Evolutionary conservation across 2,888 invertebrate species (phyloP).

Genomic region (Helobdella robusta): DNA sequence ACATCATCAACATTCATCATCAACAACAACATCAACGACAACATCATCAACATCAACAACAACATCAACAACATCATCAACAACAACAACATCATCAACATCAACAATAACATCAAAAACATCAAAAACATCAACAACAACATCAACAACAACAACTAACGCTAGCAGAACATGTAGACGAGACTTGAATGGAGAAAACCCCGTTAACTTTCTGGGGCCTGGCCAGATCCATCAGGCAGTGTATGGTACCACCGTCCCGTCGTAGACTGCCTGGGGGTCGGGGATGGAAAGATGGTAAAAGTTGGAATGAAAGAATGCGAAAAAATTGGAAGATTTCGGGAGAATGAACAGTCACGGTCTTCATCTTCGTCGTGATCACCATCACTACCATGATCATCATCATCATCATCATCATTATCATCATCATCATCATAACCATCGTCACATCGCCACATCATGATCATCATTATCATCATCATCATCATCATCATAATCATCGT

Average conservation of each 20-base stretch:
- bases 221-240: slow-evolving; percentile 74
- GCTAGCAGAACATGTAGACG: slow-evolving; percentile 18
- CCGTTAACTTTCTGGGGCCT: slow-evolving; percentile 44
- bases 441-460: not conserved
- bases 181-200: slow-evolving; percentile 8
- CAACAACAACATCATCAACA: too few relatives aligned
- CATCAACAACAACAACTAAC: too few relatives aligned
- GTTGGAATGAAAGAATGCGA: too few relatives aligned
- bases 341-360: too few relatives aligned
- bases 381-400: slow-evolving; percentile 8
- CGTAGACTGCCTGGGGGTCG: slow-evolving; percentile 49
- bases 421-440: slow-evolving; percentile 15
- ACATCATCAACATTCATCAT: too few relatives aligned
- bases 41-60: too few relatives aligned
- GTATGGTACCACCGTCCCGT: slow-evolving; percentile 77
- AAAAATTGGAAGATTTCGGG: too few relatives aligned
- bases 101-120: too few relatives aligned
- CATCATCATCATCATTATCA: slow-evolving; percentile 11
- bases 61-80: too few relatives aligned
- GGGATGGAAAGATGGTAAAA: too few relatives aligned
- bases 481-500: slow-evolving; percentile 1
- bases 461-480: not conserved
- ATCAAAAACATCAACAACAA: too few relatives aligned
- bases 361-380: not conserved
- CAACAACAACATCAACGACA: too few relatives aligned